Conservation (phyloP, 1,140 invertebrate species). For the Zeugodacus cucurbitae region DNA sequence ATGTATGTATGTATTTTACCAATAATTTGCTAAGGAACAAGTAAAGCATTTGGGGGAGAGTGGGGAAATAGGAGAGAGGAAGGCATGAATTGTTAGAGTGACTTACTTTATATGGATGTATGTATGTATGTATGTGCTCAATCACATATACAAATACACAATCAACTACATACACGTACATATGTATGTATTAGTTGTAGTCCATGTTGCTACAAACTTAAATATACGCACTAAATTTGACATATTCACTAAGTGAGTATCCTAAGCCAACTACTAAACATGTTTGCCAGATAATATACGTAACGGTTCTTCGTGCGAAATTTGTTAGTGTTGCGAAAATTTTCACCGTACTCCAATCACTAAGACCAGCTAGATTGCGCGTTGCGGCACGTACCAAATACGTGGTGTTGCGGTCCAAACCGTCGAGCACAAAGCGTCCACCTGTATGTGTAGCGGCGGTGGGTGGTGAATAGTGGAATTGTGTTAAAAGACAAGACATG, state of each 20-base stretch:
- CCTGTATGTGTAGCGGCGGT: slow-evolving; percentile 47
- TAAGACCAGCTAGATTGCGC: slow-evolving; percentile 64
- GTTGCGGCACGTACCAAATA: slow-evolving; percentile 66
- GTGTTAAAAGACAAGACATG: not conserved
- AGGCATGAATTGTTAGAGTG: not conserved
- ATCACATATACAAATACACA: not conserved
- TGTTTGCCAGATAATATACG: slow-evolving; percentile 7
- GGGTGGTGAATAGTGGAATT: not conserved
- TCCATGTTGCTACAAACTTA: not conserved
- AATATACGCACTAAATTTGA: slow-evolving; percentile 18
- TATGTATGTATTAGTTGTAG: not conserved
- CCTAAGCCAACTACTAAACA: slow-evolving; percentile 30
- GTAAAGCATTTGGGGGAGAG: not conserved
- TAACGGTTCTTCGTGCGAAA: slow-evolving; percentile 18
- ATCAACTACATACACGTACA: not conserved
- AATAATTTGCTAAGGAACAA: not conserved
- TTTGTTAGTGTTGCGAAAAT: slow-evolving; percentile 54
- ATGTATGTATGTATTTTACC: not conserved
- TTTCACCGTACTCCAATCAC: slow-evolving; percentile 61
- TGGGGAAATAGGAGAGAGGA: not conserved
- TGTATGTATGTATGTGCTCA: not conserved
- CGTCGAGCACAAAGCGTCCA: slow-evolving; percentile 58
- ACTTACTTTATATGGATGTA: not conserved
- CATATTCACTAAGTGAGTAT: slow-evolving; percentile 31
- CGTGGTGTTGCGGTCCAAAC: slow-evolving; percentile 60